Evolutionary conservation across 2,797 vertebrate genomes (phyloP).

Genomic region (Notoglanidium macrostoma): DNA sequence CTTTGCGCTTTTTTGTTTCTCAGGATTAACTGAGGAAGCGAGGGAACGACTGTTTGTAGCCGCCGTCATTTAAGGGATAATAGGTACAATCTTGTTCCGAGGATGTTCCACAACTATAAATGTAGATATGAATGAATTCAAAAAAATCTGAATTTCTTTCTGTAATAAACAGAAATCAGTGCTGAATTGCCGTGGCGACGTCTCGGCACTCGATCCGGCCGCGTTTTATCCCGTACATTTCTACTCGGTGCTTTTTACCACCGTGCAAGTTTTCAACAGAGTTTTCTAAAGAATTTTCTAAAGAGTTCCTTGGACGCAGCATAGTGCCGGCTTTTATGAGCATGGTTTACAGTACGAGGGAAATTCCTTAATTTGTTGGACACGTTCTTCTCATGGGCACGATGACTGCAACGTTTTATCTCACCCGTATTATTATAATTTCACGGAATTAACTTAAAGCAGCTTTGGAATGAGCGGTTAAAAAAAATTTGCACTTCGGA

Average conservation of each 20-base stretch:
- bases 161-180: background rate
- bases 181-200: too few species aligned
- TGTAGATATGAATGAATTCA: background rate
- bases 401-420: background rate
- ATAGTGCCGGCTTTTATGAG: background rate
- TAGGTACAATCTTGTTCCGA: background rate
- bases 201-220: background rate
- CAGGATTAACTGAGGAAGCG: too few species aligned
- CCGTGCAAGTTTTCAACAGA: background rate
- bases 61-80: too few species aligned
- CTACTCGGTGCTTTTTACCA: background rate
- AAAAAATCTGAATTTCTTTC: background rate
- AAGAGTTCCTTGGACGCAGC: background rate
- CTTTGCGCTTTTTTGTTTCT: too few species aligned
- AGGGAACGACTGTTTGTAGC: too few species aligned
- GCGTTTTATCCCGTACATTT: background rate
- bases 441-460: conserved; percentile 17
- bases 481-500: background rate
- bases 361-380: conserved; percentile 17
- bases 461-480: conserved; percentile 22
- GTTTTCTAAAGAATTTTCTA: background rate
- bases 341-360: background rate
- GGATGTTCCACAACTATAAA: background rate
- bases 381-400: background rate
- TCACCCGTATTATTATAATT: conserved; percentile 28